phyloP scores from a whole-genome alignment of 2,888 invertebrate genomes.

The Argynnis bischoffii region DNA sequence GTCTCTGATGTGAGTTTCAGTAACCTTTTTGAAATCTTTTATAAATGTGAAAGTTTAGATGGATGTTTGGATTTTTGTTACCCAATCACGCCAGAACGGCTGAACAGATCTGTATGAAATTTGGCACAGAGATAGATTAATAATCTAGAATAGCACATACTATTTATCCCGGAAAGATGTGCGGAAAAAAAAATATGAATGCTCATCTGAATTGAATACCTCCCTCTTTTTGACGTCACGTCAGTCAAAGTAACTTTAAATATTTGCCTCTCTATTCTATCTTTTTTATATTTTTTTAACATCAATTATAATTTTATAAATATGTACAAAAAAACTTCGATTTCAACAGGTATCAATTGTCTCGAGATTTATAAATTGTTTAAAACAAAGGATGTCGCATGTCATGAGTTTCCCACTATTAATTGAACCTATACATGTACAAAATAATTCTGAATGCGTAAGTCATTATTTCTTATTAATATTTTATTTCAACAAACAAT shows the following conservation, averaged over 20 bases:
- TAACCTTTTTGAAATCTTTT: not conserved
- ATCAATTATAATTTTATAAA: not conserved
- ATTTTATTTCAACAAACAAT: not conserved
- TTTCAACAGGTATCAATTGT: conserved; percentile 54
- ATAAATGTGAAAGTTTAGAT: too few species aligned
- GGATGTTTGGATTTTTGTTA: too few species aligned
- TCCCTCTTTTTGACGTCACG: too few species aligned
- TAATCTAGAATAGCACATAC: too few species aligned
- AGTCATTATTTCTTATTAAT: conserved; percentile 2
- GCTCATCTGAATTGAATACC: too few species aligned
- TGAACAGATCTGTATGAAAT: too few species aligned
- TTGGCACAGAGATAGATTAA: too few species aligned
- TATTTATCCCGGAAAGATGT: too few species aligned
- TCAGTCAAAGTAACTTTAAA: too few species aligned
- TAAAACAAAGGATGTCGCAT: conserved; percentile 57
- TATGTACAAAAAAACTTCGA: not conserved
- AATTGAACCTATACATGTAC: conserved; percentile 41
- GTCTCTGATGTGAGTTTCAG: conserved; percentile 52
- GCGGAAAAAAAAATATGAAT: too few species aligned
- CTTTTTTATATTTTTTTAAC: not conserved
- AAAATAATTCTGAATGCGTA: conserved; percentile 40
- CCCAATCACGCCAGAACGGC: too few species aligned
- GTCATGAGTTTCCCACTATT: conserved; percentile 52
- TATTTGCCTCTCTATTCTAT: too few species aligned
- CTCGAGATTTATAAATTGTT: conserved; percentile 55